These are phyloP conservation scores for Drosophila kikkawai DNA, from an alignment of 1,140 invertebrate species.

Conservation along the genomic window DNA sequence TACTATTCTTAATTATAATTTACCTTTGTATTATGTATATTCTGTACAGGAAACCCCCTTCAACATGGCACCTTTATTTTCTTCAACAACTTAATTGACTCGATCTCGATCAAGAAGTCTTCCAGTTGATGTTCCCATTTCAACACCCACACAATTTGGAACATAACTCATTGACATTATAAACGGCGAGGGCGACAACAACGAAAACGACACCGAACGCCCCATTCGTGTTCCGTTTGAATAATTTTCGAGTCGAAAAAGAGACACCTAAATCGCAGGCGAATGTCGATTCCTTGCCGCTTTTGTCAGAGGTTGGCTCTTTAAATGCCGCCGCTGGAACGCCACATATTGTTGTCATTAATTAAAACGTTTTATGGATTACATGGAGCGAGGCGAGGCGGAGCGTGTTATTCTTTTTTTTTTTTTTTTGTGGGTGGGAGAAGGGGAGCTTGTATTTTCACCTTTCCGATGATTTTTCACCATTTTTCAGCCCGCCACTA, in stretches of 20 bases:
- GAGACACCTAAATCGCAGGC: slow-evolving; percentile 66
- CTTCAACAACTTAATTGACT: slow-evolving; percentile 49
- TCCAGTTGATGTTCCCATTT: slow-evolving; percentile 43
- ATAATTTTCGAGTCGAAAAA: slow-evolving; percentile 24
- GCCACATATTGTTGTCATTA: slow-evolving; percentile 83
- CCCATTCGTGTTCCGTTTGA: slow-evolving; percentile 54
- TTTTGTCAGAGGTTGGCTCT: slow-evolving; percentile 36
- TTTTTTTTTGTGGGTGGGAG: background rate
- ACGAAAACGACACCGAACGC: slow-evolving; percentile 54
- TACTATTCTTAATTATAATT: background rate
- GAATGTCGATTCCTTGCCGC: slow-evolving; percentile 51
- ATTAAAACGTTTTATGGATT: slow-evolving; percentile 84
- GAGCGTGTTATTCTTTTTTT: slow-evolving; percentile 26
- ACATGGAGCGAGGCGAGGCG: slow-evolving; percentile 62
- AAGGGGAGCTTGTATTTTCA: slow-evolving; percentile 41
- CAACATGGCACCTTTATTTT: background rate
- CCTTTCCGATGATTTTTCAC: slow-evolving; percentile 70
- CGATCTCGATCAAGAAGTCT: slow-evolving; percentile 17
- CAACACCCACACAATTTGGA: slow-evolving; percentile 54
- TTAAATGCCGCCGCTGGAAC: slow-evolving; percentile 63
- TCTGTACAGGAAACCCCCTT: background rate
- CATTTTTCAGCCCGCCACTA: slow-evolving; percentile 77
- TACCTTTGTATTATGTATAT: no score
- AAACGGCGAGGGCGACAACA: slow-evolving; percentile 40
- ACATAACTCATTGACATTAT: slow-evolving; percentile 67